These are phyloP conservation scores for Megaceryle maxima DNA, from an alignment of 2,113 vertebrate genomes.

Conservation along the genomic window DNA sequence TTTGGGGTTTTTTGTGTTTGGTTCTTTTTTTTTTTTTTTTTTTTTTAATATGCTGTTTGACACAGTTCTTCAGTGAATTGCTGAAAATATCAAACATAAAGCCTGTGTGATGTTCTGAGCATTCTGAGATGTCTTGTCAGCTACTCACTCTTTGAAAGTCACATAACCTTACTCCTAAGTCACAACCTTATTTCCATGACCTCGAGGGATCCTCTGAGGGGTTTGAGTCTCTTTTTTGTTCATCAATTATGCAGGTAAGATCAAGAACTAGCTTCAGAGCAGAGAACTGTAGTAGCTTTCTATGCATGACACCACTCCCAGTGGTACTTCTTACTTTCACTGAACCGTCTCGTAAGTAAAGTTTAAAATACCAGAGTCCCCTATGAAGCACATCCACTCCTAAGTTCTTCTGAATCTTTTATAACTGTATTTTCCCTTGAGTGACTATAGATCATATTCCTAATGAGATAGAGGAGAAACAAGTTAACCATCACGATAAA, in stretches of 20 bases:
- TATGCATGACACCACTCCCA: not conserved
- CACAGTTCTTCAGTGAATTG: not conserved
- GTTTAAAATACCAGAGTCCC: not conserved
- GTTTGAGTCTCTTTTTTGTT: not conserved
- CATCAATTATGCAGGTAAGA: not conserved
- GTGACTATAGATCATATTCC: not conserved
- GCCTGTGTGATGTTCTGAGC: not conserved
- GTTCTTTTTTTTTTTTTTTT: not conserved
- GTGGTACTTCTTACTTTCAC: not conserved
- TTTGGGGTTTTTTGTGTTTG: not conserved
- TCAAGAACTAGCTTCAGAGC: not conserved
- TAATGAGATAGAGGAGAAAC: not conserved
- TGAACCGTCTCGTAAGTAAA: not conserved
- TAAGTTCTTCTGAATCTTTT: not conserved
- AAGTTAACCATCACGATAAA: not conserved
- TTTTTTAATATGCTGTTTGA: not conserved
- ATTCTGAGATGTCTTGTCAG: not conserved
- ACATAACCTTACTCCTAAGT: not conserved
- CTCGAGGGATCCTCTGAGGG: not conserved
- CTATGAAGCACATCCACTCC: not conserved
- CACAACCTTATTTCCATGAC: not conserved
- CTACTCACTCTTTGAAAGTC: not conserved
- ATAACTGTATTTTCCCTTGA: not conserved
- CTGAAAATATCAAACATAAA: not conserved
- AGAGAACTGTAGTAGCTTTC: not conserved